Base-by-base conservation (phyloP, 1,140 invertebrate genomes). In the Solen grandis region DNA sequence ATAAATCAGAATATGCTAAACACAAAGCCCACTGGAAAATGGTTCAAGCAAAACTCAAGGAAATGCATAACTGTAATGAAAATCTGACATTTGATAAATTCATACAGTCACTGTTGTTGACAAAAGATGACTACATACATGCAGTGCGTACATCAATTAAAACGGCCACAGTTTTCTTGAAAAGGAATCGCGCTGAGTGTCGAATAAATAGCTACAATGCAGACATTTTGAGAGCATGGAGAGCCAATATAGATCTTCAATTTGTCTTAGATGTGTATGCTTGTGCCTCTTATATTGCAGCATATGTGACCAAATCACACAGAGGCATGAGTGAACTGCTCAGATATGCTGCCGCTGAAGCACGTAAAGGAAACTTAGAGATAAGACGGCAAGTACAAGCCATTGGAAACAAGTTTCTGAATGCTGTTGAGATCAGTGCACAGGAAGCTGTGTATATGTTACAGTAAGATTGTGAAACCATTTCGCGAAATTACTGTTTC, bases 191-290 rank as follows among this genome's bases (percentile, higher is more conserved):
- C 13, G 13, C 13, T 52, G 46, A 52, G n/a, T 52, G 46, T 13
- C 63, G 63, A 19, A 38, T 38, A 36, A 66, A 66, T 22, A 66
- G n/a, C 35, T 66, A 66, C 63, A 66, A 66, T 25, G 4, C 2
- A n/a, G 5, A 2, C 27, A 25, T 66, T 36, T 38, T 66, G 63
- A 38, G 63, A 52, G 5, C 63, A 36, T 66, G 63, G 35, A 16
- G 63, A 66, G 63, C 63, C 19, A 66, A 66, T 66, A 46, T 66
- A 38, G 41, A 5, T 27, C 54, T n/a, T 54, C 5, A 36, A 2
- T 70, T 70, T 70, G 63, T 31, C 19, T 66, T 66, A 5, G 31
- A 66, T 66, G 63, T 66, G n/a, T 66, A 66, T 66, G 63, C 63
- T 5, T 36, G 63, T 66, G 63, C 35, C 2, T 2, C 63, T n/a